Percentiles rank a stretch among this genome's conserved stretches.
Conservation (phyloP, 2,888 invertebrate species). For the Strigamia maritima region DNA sequence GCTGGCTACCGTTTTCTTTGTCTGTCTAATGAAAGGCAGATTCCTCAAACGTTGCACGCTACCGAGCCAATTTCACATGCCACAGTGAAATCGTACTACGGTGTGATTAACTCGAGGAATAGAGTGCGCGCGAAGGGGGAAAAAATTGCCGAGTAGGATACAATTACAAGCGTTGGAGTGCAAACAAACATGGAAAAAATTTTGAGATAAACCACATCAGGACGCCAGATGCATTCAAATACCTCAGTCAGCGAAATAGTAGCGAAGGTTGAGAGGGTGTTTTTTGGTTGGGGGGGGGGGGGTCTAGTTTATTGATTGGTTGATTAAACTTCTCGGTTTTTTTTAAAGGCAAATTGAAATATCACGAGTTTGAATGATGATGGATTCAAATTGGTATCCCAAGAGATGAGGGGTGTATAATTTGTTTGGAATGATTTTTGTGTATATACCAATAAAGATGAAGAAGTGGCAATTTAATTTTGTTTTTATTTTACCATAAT, state of each 20-base stretch:
- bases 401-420: too few relatives aligned
- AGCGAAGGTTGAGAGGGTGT: background rate
- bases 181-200: conserved; percentile 3
- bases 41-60: conserved; percentile 3
- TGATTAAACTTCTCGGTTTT: too few relatives aligned
- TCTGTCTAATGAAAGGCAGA: conserved; percentile 14
- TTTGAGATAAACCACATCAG: background rate
- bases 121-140: background rate
- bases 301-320: too few relatives aligned
- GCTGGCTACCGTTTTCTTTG: conserved; percentile 3
- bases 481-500: too few relatives aligned
- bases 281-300: background rate
- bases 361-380: too few relatives aligned
- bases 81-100: background rate
- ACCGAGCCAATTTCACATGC: conserved; percentile 15
- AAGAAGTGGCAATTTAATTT: too few relatives aligned
- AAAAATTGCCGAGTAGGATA: conserved; percentile 13
- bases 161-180: conserved; percentile 11
- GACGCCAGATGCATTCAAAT: background rate
- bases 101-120: background rate
- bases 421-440: too few relatives aligned
- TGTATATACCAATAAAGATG: too few relatives aligned
- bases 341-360: too few relatives aligned
- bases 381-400: too few relatives aligned
- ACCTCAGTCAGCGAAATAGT: background rate